Evolutionary conservation across 2,888 invertebrate genomes (phyloP).

Genomic region (Drosophila paucipuncta): DNA sequence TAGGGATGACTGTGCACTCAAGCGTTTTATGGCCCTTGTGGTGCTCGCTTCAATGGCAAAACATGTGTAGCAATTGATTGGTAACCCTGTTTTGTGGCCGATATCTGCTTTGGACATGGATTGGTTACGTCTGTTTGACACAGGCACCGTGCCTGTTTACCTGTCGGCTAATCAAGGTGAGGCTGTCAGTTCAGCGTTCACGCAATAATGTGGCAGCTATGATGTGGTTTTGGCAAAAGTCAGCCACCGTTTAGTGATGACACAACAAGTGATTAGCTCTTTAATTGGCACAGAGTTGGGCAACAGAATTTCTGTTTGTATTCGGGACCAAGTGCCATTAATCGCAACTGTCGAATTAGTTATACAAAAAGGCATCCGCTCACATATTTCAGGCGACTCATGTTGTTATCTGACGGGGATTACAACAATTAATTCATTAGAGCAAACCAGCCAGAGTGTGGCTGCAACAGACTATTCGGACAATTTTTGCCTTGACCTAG

Average conservation of each 20-base stretch:
- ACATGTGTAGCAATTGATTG: slow-evolving; percentile 65
- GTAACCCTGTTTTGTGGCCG: slow-evolving; percentile 35
- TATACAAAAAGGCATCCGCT: slow-evolving; percentile 25
- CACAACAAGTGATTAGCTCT: slow-evolving; percentile 25
- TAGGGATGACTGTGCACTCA: slow-evolving; percentile 16
- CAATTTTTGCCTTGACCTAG: slow-evolving; percentile 49
- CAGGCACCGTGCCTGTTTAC: slow-evolving; percentile 43
- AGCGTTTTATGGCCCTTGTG: slow-evolving; percentile 50
- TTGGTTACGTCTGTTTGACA: slow-evolving; percentile 5
- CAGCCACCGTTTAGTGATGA: slow-evolving; percentile 9
- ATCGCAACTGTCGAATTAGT: slow-evolving; percentile 56
- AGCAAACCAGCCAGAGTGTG: slow-evolving; percentile 21
- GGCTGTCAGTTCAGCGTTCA: not conserved
- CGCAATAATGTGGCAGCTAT: slow-evolving; percentile 39
- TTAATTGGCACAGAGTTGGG: not conserved
- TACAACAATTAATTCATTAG: slow-evolving; percentile 71
- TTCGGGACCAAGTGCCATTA: slow-evolving; percentile 37
- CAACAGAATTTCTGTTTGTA: slow-evolving; percentile 4
- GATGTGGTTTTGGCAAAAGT: slow-evolving; percentile 24
- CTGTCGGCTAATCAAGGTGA: slow-evolving; percentile 49
- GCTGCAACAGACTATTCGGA: not conserved
- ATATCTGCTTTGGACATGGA: not conserved
- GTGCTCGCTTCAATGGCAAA: slow-evolving; percentile 44
- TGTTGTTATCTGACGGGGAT: slow-evolving; percentile 65
- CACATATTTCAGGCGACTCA: slow-evolving; percentile 59